Evolutionary conservation across 2,797 vertebrate species (phyloP), one percentile per base, ranked within the genome.

Genomic region (Sebastes kiyomatsui): DNA sequence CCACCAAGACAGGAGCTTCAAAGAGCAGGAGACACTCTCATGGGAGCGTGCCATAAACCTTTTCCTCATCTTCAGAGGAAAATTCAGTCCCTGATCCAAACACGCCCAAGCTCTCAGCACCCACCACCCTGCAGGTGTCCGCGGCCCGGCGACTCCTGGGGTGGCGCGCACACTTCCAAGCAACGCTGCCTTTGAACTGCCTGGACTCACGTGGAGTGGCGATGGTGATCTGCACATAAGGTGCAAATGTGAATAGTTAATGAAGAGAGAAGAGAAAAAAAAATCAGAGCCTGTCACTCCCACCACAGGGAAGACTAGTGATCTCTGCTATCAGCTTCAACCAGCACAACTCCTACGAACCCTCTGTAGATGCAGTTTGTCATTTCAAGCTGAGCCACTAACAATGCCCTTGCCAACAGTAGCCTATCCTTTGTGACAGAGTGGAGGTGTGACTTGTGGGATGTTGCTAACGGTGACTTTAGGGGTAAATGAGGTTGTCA

Each of bases 1-100:
- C 95, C 96, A 97, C 96, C 96, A 95, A 97, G 96, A 97, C 94
- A 97, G 96, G 94, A 94, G 97, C 96, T 97, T 98, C 97, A 97
- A 97, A 97, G 96, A 94, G 94, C 91, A 88, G 87, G 91, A 95
- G 96, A 93, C 90, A 92, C 94, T 97, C 96, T 96, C 94, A 89
- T 93, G 94, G 94, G 94, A 94, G 87, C 80, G 73, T 88, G 94
- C 93, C 89, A 94, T 96, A 96, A 97, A 97, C 93, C 96, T 96
- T 96, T 95, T 95, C 94, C 94, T 96, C 94, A 93, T 96, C 95
- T 96, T 96, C 96, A 95, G 90, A 94, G 90, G 90, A 84, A 94
- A 93, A 93, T 91, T 93, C 93, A 93, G 93, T 90, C 87, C 93
- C 93, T 94, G 93, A 96, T 95, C 94, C 93, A 91, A 93, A 95